Conservation (phyloP, 2,797 vertebrate species). For the Pampus argenteus region DNA sequence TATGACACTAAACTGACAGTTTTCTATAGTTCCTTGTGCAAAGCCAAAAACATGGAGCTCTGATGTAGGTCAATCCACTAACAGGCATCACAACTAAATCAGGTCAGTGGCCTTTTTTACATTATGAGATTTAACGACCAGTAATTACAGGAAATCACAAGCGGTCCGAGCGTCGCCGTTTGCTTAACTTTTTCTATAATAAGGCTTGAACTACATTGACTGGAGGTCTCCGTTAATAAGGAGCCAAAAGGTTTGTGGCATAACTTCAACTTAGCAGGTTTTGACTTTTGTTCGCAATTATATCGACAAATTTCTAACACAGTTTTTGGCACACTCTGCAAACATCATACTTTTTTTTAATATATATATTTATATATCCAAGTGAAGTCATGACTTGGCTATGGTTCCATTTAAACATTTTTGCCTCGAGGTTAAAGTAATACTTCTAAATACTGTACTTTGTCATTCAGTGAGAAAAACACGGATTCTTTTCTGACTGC, state of each 20-base stretch:
- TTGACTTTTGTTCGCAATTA: neutral
- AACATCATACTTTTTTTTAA: neutral
- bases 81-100: conserved; percentile 26
- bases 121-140: conserved; percentile 16
- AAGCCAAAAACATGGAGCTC: neutral
- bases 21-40: neutral
- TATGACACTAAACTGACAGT: conserved; percentile 19
- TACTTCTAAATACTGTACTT: no score
- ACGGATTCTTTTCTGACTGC: conserved; percentile 20
- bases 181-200: conserved; percentile 14
- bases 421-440: conserved; percentile 1
- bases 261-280: neutral
- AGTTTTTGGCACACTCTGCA: neutral
- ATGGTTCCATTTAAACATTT: neutral
- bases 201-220: conserved; percentile 7
- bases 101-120: neutral
- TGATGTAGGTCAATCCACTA: conserved; percentile 7
- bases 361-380: no score
- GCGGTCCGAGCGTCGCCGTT: neutral
- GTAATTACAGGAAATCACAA: conserved; percentile 2
- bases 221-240: neutral
- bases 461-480: conserved; percentile 18
- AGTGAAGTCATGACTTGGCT: no score
- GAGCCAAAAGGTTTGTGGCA: neutral
- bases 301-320: neutral